These are phyloP conservation scores for Poecilia velifera DNA, from an alignment of 2,797 vertebrate genomes.

Conservation along the genomic window DNA sequence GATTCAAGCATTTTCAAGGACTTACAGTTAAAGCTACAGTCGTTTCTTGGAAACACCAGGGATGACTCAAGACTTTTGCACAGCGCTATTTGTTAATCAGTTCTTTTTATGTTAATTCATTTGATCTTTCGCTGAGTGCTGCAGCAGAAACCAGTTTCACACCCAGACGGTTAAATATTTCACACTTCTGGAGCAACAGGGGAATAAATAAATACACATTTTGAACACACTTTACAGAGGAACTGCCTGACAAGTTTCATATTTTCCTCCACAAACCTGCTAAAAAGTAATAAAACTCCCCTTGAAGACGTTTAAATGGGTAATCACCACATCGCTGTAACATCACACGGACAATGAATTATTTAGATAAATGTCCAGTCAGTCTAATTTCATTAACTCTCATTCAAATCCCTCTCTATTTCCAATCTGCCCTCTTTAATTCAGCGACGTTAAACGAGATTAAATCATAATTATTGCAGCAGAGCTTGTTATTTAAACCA, in stretches of 20 bases:
- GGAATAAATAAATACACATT: slow-evolving; percentile 78
- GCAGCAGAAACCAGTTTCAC: slow-evolving; percentile 69
- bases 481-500: slow-evolving; percentile 69
- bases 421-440: slow-evolving; percentile 74
- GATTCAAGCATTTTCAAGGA: too few relatives aligned
- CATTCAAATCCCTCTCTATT: slow-evolving; percentile 74
- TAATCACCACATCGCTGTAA: slow-evolving; percentile 79
- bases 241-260: slow-evolving; percentile 69
- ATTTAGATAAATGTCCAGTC: slow-evolving; percentile 80
- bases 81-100: background rate
- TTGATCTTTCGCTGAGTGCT: slow-evolving; percentile 48
- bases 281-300: slow-evolving; percentile 66
- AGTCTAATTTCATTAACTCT: slow-evolving; percentile 71
- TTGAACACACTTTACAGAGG: slow-evolving; percentile 74
- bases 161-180: slow-evolving; percentile 70
- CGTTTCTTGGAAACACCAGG: too few relatives aligned
- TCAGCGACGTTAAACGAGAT: slow-evolving; percentile 70
- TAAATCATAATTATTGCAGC: slow-evolving; percentile 73
- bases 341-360: slow-evolving; percentile 79
- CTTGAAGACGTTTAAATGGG: slow-evolving; percentile 79
- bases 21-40: too few relatives aligned
- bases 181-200: slow-evolving; percentile 63
- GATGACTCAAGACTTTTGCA: background rate
- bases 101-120: slow-evolving; percentile 30
- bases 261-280: slow-evolving; percentile 51